A percentile compares a stretch with the other conserved stretches of the same genome.
Evolutionary conservation across 2,888 invertebrate species (phyloP).

Genomic region (Drosophila fulvimacula): DNA sequence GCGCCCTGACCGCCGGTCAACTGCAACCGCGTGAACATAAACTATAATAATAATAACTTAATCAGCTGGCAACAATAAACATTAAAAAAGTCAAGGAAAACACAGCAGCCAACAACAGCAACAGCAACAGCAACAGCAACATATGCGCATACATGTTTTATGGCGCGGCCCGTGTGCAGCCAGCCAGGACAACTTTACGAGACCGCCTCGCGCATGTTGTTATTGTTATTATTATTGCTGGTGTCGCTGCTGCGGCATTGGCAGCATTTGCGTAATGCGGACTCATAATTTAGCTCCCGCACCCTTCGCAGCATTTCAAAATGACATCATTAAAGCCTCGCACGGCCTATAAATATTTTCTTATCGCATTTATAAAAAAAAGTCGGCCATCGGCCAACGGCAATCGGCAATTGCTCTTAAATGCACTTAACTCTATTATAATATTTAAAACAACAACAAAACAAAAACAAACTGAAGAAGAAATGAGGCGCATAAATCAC

Average conservation of each 20-base stretch:
- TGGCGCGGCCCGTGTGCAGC: constrained; percentile 11
- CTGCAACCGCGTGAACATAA: constrained; percentile 31
- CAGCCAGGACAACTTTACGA: constrained; percentile 16
- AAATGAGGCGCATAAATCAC: neutral
- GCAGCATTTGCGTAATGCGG: constrained; percentile 32
- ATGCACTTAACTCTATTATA: constrained; percentile 2
- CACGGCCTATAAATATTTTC: constrained; percentile 33
- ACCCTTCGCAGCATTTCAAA: constrained; percentile 20
- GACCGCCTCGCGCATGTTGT: constrained; percentile 5
- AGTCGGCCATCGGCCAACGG: too few relatives aligned
- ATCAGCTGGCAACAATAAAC: constrained; percentile 47
- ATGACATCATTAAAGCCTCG: constrained; percentile 24
- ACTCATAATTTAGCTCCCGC: constrained; percentile 23
- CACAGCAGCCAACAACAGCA: constrained; percentile 2
- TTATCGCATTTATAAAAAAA: constrained; percentile 23
- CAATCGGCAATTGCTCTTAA: neutral
- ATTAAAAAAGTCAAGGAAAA: constrained; percentile 26
- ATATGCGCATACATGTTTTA: constrained; percentile 13
- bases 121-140: constrained; percentile 3
- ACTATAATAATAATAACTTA: constrained; percentile 58
- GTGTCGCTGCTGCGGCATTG: constrained; percentile 4
- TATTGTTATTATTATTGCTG: constrained; percentile 20
- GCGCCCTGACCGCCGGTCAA: constrained; percentile 18
- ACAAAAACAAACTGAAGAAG: too few relatives aligned
- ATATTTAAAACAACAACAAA: constrained; percentile 1